Base-by-base conservation (phyloP, 2,113 vertebrate species). In the Protomyctophum bolini region DNA sequence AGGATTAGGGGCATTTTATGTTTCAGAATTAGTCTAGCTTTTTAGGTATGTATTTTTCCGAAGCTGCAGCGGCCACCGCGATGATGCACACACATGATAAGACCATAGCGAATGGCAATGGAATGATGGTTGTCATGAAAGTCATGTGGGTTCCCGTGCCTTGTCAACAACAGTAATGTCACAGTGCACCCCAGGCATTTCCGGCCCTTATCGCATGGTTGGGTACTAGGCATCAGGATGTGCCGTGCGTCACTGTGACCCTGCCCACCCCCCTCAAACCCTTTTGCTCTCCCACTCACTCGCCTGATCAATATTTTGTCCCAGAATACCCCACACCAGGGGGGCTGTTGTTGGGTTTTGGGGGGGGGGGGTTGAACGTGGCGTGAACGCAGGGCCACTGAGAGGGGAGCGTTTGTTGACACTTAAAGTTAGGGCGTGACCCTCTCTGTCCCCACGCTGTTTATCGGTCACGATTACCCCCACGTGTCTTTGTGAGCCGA, bases 231-330 rank as follows among this genome's bases (percentile, higher is more conserved):
- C 78, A 72, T 83, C 55, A 61, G 85, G 77, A 78, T 83, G 80
- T 69, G 73, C 79, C 82, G 71, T 83, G 81, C 77, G 70, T 83
- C 69, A 48, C 71, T 66, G 54, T 67, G 79, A 85, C 79, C 78
- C 73, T 69, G 80, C 77, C 74, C 55, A 59, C 2, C 45, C 7
- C 41, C 11, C 8, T 10, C 47, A 49, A n/a, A 14, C 15, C 10
- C 11, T 41, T 41, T 3, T 7, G 51, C 66, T 79, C 73, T 73
- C 71, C 70, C 79, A 64, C 45, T 15, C 79, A 64, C 45, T 15
- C 46, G 55, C 58, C 12, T 12, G 60, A 85, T 87, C 85, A 58
- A 85, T 90, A 76, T 48, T 1, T 1, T 1, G 1, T 68, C 74
- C 74, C 58, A 64, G 71, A 82, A 82, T 80, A 79, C 76, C 65